Conservation (phyloP, 2,888 invertebrate species). For the Steromphala cineraria region DNA sequence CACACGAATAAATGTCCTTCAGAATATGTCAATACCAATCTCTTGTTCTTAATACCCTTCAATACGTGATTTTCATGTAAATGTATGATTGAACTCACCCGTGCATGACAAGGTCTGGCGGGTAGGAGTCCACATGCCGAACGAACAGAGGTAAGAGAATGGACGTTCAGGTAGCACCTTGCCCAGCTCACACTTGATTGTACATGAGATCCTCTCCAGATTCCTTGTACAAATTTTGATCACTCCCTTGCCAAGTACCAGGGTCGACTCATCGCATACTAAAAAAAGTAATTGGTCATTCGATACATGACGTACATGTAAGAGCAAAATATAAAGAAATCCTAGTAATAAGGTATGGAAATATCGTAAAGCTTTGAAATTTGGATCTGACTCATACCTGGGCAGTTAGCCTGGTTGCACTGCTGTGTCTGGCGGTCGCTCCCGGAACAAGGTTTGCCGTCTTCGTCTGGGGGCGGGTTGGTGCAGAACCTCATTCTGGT, state of each 20-base stretch:
- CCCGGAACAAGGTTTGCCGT: background rate
- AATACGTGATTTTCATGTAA: too few relatives aligned
- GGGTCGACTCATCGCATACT: background rate
- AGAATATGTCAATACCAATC: too few relatives aligned
- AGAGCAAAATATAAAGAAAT: too few relatives aligned
- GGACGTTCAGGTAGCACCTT: background rate
- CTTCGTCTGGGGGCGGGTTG: background rate
- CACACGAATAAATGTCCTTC: too few relatives aligned
- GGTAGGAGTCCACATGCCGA: background rate
- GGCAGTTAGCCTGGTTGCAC: background rate
- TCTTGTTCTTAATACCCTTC: too few relatives aligned
- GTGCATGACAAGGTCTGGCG: background rate
- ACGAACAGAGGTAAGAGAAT: background rate
- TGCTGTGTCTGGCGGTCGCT: background rate
- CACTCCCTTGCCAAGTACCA: background rate
- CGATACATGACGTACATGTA: too few relatives aligned
- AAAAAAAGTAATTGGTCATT: background rate
- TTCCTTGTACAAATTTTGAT: background rate
- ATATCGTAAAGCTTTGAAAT: too few relatives aligned
- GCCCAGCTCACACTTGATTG: background rate
- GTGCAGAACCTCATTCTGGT: background rate
- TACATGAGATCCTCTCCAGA: background rate
- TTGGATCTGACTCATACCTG: background rate
- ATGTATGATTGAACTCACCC: background rate
- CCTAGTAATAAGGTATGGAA: too few relatives aligned